Base-by-base conservation (phyloP, 1,140 invertebrate species). In the Eriosoma lanigerum region DNA sequence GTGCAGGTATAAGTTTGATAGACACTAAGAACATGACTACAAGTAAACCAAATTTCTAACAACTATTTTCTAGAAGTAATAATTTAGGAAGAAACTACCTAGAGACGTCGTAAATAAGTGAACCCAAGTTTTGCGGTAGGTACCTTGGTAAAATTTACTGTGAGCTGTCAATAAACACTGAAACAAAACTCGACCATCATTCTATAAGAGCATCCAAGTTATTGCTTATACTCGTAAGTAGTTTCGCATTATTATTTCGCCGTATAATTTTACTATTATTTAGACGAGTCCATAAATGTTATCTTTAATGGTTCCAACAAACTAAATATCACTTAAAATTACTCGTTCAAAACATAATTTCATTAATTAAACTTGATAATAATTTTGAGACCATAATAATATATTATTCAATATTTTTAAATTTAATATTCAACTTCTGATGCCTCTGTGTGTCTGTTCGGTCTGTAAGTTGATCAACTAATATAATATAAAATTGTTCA, bases 261-360 rank as follows among this genome's bases (percentile, higher is more conserved):
- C 24, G 24, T 72, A 52, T 24, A 70, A 26, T 70, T 50, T 70
- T 50, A 50, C 48, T 70, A 48, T 50, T 70, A n/a, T n/a, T 70
- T 50, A 50, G 24, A 15, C 21, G 19, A 29, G 17, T 70, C 24
- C 52, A 72, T 70, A 3, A 48, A 70, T 46, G 21, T 48, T 17
- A 26, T 13, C 2, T 70, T 48, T 48, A 70, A 70, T 70, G 24
- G 46, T 68, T 68, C 15, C 5, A 26, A 46, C 5, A 46, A 13
- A 68, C n/a, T n/a, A n/a, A n/a, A n/a, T n/a, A n/a, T n/a, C n/a
- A n/a, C n/a, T n/a, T n/a, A n/a, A n/a, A n/a, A n/a, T n/a, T n/a
- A n/a, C n/a, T n/a, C n/a, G n/a, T n/a, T n/a, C n/a, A n/a, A n/a
- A n/a, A n/a, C n/a, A n/a, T n/a, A 66, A 44, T 66, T 66, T 66